Evolutionary conservation across 2,797 vertebrate genomes (phyloP).

Genomic region (Lates japonicus): DNA sequence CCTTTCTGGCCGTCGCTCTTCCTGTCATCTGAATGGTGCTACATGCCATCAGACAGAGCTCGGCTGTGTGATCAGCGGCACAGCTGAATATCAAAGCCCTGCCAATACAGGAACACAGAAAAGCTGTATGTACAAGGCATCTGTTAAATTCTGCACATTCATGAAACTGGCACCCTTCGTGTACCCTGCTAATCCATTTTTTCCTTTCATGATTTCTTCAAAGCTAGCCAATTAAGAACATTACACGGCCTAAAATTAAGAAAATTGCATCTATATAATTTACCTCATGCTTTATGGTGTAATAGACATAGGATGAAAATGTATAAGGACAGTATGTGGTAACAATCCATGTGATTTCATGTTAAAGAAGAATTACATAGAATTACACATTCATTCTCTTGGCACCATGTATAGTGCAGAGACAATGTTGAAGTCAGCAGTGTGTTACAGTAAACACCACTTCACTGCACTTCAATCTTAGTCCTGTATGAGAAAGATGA

Average conservation of each 20-base stretch:
- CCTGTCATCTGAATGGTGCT: slow-evolving; percentile 4
- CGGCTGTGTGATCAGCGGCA: slow-evolving; percentile 46
- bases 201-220: slow-evolving; percentile 14
- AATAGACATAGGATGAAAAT: background rate
- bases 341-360: background rate
- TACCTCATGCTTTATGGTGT: background rate
- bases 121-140: slow-evolving; percentile 12
- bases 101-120: slow-evolving; percentile 32
- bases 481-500: background rate
- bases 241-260: background rate
- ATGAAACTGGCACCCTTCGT: slow-evolving; percentile 1
- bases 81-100: slow-evolving; percentile 56
- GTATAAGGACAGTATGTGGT: background rate
- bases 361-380: background rate
- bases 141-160: slow-evolving; percentile 28
- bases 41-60: slow-evolving; percentile 28
- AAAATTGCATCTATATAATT: background rate
- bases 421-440: background rate
- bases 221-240: background rate
- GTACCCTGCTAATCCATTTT: slow-evolving; percentile 13
- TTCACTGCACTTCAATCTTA: background rate
- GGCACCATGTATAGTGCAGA: background rate
- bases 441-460: background rate
- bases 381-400: background rate
- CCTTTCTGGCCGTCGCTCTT: slow-evolving; percentile 30